These are phyloP conservation scores for Parotocinclus haroldoi DNA, from an alignment of 2,797 vertebrate genomes.

Conservation along the genomic window DNA sequence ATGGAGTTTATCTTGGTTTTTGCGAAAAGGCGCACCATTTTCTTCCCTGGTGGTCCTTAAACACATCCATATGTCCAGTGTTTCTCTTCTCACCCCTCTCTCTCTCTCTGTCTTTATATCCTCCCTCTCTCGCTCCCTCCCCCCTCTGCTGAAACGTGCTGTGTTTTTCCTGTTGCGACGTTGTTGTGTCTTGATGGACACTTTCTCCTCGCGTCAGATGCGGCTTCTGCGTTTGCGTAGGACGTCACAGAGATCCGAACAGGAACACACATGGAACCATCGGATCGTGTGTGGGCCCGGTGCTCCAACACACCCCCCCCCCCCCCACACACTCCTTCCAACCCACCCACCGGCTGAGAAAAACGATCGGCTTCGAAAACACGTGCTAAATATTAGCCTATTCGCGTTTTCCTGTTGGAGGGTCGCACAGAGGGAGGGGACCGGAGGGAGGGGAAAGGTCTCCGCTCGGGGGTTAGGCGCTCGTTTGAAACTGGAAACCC, in stretches of 20 bases:
- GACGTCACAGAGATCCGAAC: slow-evolving; percentile 66
- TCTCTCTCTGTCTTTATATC: slow-evolving; percentile 16
- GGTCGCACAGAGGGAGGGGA: slow-evolving; percentile 57
- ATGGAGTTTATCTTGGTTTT: slow-evolving; percentile 83
- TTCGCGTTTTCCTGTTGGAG: slow-evolving; percentile 73
- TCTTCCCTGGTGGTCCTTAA: slow-evolving; percentile 85
- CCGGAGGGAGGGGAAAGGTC: slow-evolving; percentile 68
- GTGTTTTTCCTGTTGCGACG: slow-evolving; percentile 62
- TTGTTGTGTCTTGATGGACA: slow-evolving; percentile 66
- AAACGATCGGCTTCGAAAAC: slow-evolving; percentile 77
- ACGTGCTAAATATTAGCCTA: slow-evolving; percentile 80
- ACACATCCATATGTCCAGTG: slow-evolving; percentile 81
- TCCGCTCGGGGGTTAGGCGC: slow-evolving; percentile 67
- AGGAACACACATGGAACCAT: slow-evolving; percentile 61
- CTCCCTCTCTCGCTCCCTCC: slow-evolving; percentile 41
- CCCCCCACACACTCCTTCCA: no score
- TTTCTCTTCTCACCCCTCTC: neutral
- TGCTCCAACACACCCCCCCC: no score
- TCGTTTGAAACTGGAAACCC: slow-evolving; percentile 88
- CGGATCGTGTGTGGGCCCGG: slow-evolving; percentile 72
- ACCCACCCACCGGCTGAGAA: slow-evolving; percentile 62
- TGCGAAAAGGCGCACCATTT: slow-evolving; percentile 80
- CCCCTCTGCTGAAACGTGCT: slow-evolving; percentile 47
- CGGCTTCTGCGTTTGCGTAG: no score
- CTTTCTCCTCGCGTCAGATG: no score